Base-by-base conservation (phyloP, 1,140 invertebrate species). In the Cherax quadricarinatus region DNA sequence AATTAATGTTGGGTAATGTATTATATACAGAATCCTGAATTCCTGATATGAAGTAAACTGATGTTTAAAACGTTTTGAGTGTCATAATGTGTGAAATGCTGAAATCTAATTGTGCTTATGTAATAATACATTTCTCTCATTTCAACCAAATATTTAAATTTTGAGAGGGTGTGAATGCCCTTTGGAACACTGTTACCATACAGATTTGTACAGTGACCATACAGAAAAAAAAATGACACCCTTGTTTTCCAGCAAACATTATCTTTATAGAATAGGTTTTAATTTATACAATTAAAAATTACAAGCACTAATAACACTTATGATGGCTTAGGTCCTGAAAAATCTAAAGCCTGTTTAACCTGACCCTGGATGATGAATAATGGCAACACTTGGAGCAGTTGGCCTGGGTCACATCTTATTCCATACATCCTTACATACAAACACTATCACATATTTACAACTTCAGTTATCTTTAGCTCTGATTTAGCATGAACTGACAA, bases 361-460 rank as follows among this genome's bases (percentile, higher is more conserved):
- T 7, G 24, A 30, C 70, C 24, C 24, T 75, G 24, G 70, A 30
- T 75, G 70, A 75, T n/a, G 30, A 60, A 83, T 60, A 83, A 60
- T 83, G 51, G 81, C 57, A 83, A 83, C 81, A 83, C 81, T 83
- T 51, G 81, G 81, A 83, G 18, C 81, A 57, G 81, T 10, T 83
- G 81, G 81, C 81, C 81, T 57, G 57, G 81, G 81, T 83, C 51
- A 83, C 51, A 53, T 82, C 80, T 82, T 53, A 21, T 53, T 51
- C 48, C 80, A 83, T 57, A 60, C 81, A 83, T 83, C 81, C 24
- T 83, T 24, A 83, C 81, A 83, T 83, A 60, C 81, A 83, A 57
- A 83, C 81, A 66, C 18, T 18, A 24, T 57, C 53, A 24, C 51
- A 60, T 60, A 75, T 75, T 75, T 75, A 75, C 70, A 75, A 75